phyloP scores from a whole-genome alignment of 2,888 invertebrate species.

The Petrophora chlorosata region DNA sequence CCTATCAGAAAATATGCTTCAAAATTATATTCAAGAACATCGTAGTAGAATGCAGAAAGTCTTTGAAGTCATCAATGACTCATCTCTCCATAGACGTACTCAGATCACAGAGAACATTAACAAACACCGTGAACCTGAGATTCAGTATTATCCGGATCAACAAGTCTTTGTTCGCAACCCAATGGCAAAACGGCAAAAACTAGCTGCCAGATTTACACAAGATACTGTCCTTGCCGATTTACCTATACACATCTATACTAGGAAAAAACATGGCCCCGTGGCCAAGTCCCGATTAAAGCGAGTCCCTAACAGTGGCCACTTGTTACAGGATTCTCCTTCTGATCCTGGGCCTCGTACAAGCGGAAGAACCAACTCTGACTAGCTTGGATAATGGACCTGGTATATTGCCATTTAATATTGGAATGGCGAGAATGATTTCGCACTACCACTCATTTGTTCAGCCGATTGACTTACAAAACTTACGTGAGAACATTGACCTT shows the following conservation, averaged over 20 bases:
- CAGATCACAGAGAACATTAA: too few species aligned
- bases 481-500: background rate
- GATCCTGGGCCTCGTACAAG: slow-evolving; percentile 31
- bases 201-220: slow-evolving; percentile 35
- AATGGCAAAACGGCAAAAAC: slow-evolving; percentile 32
- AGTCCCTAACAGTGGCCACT: slow-evolving; percentile 27
- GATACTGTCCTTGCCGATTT: slow-evolving; percentile 36
- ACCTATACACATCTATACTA: slow-evolving; percentile 40
- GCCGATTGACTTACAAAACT: background rate
- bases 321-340: slow-evolving; percentile 38
- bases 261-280: slow-evolving; percentile 32
- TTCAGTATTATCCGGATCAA: slow-evolving; percentile 27
- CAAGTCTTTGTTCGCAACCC: slow-evolving; percentile 34
- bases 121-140: slow-evolving; percentile 30
- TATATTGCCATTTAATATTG: slow-evolving; percentile 25
- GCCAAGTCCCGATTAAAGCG: slow-evolving; percentile 35
- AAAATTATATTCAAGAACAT: slow-evolving; percentile 30
- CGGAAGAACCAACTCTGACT: too few species aligned
- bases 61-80: slow-evolving; percentile 24
- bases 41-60: slow-evolving; percentile 18
- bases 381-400: slow-evolving; percentile 31
- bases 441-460: background rate
- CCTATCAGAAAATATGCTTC: slow-evolving; percentile 23
- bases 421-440: background rate
- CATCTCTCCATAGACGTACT: slow-evolving; percentile 2